phyloP scores from a whole-genome alignment of 2,113 vertebrate genomes.

The Pluvianellus socialis region DNA sequence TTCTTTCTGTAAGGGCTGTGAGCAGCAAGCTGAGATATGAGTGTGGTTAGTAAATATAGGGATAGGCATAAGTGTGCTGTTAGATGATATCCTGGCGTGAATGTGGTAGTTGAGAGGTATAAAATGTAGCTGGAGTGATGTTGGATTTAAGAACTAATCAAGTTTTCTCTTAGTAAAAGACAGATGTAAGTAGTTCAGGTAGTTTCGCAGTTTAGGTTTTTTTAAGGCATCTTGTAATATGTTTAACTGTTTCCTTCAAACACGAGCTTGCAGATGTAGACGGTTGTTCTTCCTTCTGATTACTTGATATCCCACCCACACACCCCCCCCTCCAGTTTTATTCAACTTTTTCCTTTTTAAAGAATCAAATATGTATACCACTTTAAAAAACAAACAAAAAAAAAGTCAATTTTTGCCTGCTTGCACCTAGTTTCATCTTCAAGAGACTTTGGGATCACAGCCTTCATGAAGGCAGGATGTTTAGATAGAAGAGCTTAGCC shows the following conservation, averaged over 20 bases:
- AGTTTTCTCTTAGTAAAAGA: neutral
- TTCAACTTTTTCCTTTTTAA: neutral
- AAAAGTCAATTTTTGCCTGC: neutral
- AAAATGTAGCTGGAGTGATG: neutral
- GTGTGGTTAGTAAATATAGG: neutral
- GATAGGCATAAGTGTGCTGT: neutral
- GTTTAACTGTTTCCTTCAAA: neutral
- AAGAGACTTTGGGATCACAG: neutral
- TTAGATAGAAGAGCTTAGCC: neutral
- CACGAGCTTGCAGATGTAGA: neutral
- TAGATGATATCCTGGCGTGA: neutral
- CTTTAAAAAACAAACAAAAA: neutral
- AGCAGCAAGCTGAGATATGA: neutral
- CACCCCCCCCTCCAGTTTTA: neutral
- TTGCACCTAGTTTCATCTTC: neutral
- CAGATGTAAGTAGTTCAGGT: neutral
- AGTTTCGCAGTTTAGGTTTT: neutral
- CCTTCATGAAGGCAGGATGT: neutral
- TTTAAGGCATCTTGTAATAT: neutral
- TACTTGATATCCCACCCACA: neutral
- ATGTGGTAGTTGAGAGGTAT: neutral
- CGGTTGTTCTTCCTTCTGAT: neutral
- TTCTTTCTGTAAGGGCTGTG: neutral
- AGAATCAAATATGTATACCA: neutral
- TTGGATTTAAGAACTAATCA: neutral